Percentiles rank a stretch among this genome's conserved stretches.
These are phyloP conservation scores for Zaprionus bogoriensis DNA, from an alignment of 2,888 invertebrate species.

Conservation along the genomic window DNA sequence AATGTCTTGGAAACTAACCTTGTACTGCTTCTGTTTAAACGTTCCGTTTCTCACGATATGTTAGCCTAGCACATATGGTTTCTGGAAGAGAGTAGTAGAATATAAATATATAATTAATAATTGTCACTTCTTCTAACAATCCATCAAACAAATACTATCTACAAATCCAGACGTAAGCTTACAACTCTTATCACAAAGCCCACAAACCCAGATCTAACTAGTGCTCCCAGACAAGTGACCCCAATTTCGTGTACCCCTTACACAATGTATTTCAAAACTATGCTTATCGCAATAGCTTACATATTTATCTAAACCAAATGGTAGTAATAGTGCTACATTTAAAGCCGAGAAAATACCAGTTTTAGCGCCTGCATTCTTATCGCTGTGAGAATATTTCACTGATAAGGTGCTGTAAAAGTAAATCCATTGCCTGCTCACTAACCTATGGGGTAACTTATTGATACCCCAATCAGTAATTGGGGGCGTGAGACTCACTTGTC, in stretches of 20 bases:
- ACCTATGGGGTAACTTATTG: background rate
- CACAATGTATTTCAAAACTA: background rate
- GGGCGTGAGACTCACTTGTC: slow-evolving; percentile 51
- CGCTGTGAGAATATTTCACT: slow-evolving; percentile 43
- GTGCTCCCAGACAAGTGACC: slow-evolving; percentile 18
- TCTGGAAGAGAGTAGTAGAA: slow-evolving; percentile 44
- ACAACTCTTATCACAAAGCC: background rate
- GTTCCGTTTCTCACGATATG: slow-evolving; percentile 51
- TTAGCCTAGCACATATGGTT: slow-evolving; percentile 21
- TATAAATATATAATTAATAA: background rate
- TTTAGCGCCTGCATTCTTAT: slow-evolving; percentile 38
- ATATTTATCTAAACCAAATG: slow-evolving; percentile 38
- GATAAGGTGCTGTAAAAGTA: slow-evolving; percentile 50
- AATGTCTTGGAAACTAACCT: slow-evolving; percentile 40
- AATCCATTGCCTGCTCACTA: slow-evolving; percentile 21
- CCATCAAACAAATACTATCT: slow-evolving; percentile 29
- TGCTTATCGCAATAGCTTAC: slow-evolving; percentile 23
- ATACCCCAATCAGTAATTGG: slow-evolving; percentile 49
- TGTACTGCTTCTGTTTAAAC: background rate
- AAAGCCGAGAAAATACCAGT: slow-evolving; percentile 2
- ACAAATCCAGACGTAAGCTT: background rate
- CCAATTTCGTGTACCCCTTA: slow-evolving; percentile 15
- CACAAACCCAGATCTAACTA: background rate
- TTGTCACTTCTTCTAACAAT: background rate
- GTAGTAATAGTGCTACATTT: slow-evolving; percentile 18